Evolutionary conservation across 2,797 vertebrate genomes (phyloP), one percentile per base, ranked within the genome.

Genomic region (Poeciliopsis infans): DNA sequence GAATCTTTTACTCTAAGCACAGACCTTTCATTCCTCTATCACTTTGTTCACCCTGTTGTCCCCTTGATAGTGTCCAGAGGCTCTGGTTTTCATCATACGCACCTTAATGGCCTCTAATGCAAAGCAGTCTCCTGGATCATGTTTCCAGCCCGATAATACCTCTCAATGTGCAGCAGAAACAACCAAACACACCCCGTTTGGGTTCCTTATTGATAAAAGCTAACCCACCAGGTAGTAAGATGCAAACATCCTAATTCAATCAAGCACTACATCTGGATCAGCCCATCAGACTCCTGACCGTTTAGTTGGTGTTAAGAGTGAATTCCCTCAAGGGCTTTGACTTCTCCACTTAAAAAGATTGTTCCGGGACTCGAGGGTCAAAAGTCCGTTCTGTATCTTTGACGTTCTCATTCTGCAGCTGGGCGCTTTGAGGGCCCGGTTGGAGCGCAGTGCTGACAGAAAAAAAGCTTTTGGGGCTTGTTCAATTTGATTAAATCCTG

Each of bases 71-170:
- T 85, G 86, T 91, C 90, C 89, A 93, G 91, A 90, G 78, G 53
- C 85, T 92, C 86, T 92, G 90, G 84, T 91, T 94, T 87, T 89
- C 85, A 81, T 91, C 89, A 83, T 81, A 82, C 79, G 18, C 72
- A 74, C 80, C 86, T 87, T 90, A 91, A 91, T 86, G 88, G 83
- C 77, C 87, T 70, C 84, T 91, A 91, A 93, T 87, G 74, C 85
- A 83, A 74, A 79, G 33, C 89, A 80, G 91, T 85, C 79, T 83
- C 72, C 82, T 73, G 76, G 83, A 79, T 91, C 20, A 0, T 53
- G 81, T 88, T 90, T 83, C 85, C 72, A 46, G 72, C 80, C 72
- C 1, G 15, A 53, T 87, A 89, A 87, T 87, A 61, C 80, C 74
- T 79, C 70, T 4, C 33, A 81, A 84, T 49, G 33, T 84, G 83